A percentile compares a stretch with the other conserved stretches of the same genome.
Evolutionary conservation across 2,797 vertebrate species (phyloP).

Genomic region (Pseudotriccus pelzelni): DNA sequence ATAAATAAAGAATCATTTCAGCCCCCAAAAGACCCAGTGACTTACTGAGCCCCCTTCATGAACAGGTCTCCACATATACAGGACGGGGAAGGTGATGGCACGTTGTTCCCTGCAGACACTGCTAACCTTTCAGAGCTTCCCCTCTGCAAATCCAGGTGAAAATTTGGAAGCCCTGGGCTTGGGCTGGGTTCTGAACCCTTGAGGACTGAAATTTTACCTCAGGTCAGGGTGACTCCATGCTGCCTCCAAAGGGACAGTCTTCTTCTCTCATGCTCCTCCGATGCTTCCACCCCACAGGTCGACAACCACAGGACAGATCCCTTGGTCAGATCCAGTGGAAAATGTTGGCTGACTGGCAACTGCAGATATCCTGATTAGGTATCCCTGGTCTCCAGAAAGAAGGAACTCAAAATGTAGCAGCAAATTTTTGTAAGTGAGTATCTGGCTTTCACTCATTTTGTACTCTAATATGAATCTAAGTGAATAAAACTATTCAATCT

Average conservation of each 20-base stretch:
- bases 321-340: not conserved
- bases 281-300: accelerated
- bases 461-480: not conserved
- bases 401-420: not conserved
- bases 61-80: not conserved
- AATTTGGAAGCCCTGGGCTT: not conserved
- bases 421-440: not conserved
- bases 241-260: not conserved
- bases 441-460: not conserved
- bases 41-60: too few relatives aligned
- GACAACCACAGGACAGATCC: not conserved
- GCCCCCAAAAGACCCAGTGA: not conserved
- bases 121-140: not conserved
- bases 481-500: not conserved
- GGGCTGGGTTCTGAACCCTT: not conserved
- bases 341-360: not conserved
- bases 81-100: not conserved
- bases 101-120: not conserved
- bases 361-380: not conserved
- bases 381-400: not conserved
- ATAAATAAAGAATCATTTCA: not conserved
- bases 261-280: not conserved
- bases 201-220: not conserved
- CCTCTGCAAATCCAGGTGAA: not conserved
- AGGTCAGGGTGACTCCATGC: not conserved